Conservation (phyloP, 2,888 invertebrate genomes). For the Zelleria hepariella region DNA sequence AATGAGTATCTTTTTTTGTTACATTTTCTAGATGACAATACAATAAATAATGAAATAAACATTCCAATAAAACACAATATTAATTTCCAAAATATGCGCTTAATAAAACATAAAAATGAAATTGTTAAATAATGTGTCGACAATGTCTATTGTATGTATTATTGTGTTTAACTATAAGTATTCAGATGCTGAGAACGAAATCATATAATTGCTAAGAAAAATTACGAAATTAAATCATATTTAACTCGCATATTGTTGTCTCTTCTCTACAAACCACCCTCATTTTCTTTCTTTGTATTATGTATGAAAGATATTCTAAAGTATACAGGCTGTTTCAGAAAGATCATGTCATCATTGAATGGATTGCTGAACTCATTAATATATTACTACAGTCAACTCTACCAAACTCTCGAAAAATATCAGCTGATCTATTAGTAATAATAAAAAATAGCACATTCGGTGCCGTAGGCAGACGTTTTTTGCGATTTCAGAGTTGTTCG, state of each 20-base stretch:
- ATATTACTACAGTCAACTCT: too few species aligned
- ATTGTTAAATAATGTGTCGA: conserved; percentile 40
- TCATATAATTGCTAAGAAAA: conserved; percentile 68
- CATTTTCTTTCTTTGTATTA: too few species aligned
- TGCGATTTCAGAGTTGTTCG: too few species aligned
- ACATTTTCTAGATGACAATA: not conserved
- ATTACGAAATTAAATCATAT: conserved; percentile 72
- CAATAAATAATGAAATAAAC: conserved; percentile 23
- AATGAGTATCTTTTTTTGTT: conserved; percentile 2
- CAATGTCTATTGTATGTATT: conserved; percentile 44
- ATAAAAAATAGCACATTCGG: too few species aligned
- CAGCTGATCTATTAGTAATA: too few species aligned
- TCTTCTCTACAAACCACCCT: too few species aligned
- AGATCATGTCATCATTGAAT: too few species aligned
- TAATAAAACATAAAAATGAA: conserved; percentile 43
- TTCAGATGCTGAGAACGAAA: conserved; percentile 68
- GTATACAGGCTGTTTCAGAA: too few species aligned
- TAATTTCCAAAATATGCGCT: conserved; percentile 55
- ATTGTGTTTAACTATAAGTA: conserved; percentile 61
- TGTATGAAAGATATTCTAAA: too few species aligned
- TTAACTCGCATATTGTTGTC: conserved; percentile 54
- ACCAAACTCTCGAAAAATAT: too few species aligned
- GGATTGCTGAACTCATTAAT: too few species aligned
- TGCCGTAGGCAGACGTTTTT: too few species aligned
- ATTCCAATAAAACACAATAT: conserved; percentile 52